Base-by-base conservation (phyloP, 2,888 invertebrate genomes). In the Agrotis segetum region DNA sequence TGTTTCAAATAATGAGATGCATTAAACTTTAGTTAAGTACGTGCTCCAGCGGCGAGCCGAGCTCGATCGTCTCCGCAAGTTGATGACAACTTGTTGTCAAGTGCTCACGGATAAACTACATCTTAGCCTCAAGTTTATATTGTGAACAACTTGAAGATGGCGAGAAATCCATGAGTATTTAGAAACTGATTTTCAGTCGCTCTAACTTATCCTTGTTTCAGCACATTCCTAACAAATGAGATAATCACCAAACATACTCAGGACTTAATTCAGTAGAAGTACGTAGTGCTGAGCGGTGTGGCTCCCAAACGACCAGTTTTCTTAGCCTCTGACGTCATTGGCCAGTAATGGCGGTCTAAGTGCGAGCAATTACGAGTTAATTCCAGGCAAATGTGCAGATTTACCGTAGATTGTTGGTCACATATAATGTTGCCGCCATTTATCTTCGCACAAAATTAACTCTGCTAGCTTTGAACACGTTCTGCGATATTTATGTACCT, bases 281-380 rank as follows among this genome's bases (percentile, higher is more conserved):
- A 40, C 4, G 14, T n/a, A 14, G 74, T 55, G 55, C 29, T 14
- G 19, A 5, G 6, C 3, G 34, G n/a, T n/a, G 11, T 29, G 44
- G 49, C 44, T 40, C 40, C 62, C 53, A n/a, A 44, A 29, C n/a
- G 24, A 29, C n/a, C 49, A 16, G 52, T 60, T 47, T 55, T 24
- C 46, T 47, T 47, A 47, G 24, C 55, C 49, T 34, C 40, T 55
- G 79, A 65, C 56, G 59, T 59, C 53, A 60, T 29, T 19, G 83
- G 59, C 40, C 21, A 16, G 78, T 67, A 40, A 62, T 19, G 55
- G 67, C 44, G 46, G 24, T 46, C 40, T 72, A 52, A 78, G 50
- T 55, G 73, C 58, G 49, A 21, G 46, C 79, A 59, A 67, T 65
- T 66, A 63, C 65, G 53, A 71, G 46, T 58, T 71, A 50, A 77